phyloP scores from a whole-genome alignment of 1,140 invertebrate species.

The Anagrus nilaparvatae region DNA sequence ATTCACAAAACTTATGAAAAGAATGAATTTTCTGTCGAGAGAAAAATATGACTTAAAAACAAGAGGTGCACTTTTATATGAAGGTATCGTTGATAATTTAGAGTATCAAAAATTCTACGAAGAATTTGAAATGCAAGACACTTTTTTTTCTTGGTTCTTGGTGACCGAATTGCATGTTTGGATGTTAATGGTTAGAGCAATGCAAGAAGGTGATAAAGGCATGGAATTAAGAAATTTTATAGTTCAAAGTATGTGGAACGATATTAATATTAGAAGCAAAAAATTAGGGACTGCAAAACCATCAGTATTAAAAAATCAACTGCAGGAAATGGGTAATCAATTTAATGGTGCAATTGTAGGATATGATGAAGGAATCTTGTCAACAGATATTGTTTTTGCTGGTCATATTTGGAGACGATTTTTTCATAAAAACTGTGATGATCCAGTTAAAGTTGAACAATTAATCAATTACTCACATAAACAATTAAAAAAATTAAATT shows the following conservation, averaged over 20 bases:
- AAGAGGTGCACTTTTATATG: too few relatives aligned
- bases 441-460: too few relatives aligned
- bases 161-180: slow-evolving; percentile 78
- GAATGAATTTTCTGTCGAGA: too few relatives aligned
- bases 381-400: slow-evolving; percentile 63
- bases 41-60: too few relatives aligned
- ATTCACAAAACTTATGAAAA: too few relatives aligned
- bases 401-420: slow-evolving; percentile 75
- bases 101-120: too few relatives aligned
- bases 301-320: slow-evolving; percentile 45
- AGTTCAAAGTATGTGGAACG: slow-evolving; percentile 70
- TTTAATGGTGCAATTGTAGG: slow-evolving; percentile 72
- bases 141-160: slow-evolving; percentile 74
- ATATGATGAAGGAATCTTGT: slow-evolving; percentile 77
- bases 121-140: slow-evolving; percentile 62
- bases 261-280: slow-evolving; percentile 60
- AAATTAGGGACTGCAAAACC: slow-evolving; percentile 54
- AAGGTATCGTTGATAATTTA: too few relatives aligned
- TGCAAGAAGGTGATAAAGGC: slow-evolving; percentile 65
- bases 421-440: too few relatives aligned
- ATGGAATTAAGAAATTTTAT: slow-evolving; percentile 58
- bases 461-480: too few relatives aligned
- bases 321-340: slow-evolving; percentile 56
- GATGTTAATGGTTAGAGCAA: slow-evolving; percentile 65
- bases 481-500: too few relatives aligned